Base-by-base conservation (phyloP, 2,888 invertebrate species). In the Pammene aurita region DNA sequence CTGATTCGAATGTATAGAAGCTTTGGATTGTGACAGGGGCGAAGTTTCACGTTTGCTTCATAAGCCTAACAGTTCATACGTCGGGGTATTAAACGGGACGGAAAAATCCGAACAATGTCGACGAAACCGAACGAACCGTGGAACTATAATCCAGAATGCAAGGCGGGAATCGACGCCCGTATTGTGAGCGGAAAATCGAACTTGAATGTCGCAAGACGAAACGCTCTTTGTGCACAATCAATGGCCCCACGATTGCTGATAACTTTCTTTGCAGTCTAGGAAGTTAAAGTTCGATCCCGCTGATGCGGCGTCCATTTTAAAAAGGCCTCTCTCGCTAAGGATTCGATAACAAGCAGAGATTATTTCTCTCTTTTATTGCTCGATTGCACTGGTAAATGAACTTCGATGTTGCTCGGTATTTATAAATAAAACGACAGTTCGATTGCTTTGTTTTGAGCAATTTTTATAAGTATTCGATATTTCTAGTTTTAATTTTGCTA, bases 171-270 rank as follows among this genome's bases (percentile, higher is more conserved):
- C 85, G 85, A 80, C 83, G 82, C 80, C 81, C 81, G 84, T 82
- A 88, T 90, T 91, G 90, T 88, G 82, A 87, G 84, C 81, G 82
- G 86, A 88, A 90, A 92, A 91, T 89, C 86, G 85, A 86, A 88
- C 86, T 86, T 79, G 82, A 87, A 87, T 88, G 87, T 89, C 87
- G 87, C 87, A 82, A 86, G 84, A 85, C 85, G 86, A 85, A 87
- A 88, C 81, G 80, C 80, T 84, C 88, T 88, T 90, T 91, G 91
- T 88, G 87, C 84, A 79, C 88, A 87, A 90, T 90, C 91, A 90
- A 90, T 90, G 87, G 87, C 80, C 80, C 83, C 86, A 85, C 88
- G 88, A 91, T 90, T 90, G 88, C 88, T 86, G 87, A 86, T 88
- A 90, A 88, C 87, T 90, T 90, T 88, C 86, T 87, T 89, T 86